Base-by-base conservation (phyloP, 2,113 vertebrate genomes). In the Zosterops borbonicus region DNA sequence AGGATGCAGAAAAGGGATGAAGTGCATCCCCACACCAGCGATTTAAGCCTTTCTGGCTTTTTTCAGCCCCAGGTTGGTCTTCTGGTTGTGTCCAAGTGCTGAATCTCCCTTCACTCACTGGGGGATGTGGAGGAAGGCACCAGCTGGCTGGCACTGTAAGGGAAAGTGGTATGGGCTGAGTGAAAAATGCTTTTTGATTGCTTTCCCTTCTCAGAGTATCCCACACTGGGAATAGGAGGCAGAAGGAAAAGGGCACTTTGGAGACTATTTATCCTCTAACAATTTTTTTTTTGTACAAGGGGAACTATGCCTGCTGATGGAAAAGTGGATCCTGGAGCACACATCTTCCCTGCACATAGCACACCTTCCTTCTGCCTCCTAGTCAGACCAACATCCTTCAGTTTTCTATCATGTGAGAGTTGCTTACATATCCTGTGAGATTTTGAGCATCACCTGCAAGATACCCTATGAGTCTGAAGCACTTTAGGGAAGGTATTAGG, bases 21-120 rank as follows among this genome's bases (percentile, higher is more conserved):
- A 56, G 5, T 20, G 2, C 33, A 59, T 18, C 31, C 25, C 50
- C 35, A 49, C 14, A 62, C 6, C 29, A 37, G 35, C 0, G 0
- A 69, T 33, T 76, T 49, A 31, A 78, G 9, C 11, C 17, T 47
- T 24, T 71, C 69, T 71, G 29, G 8, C 2, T 52, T 50, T 56
- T 71, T 80, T 68, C 21, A 76, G 22, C 7, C 11, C 9, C 18
- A 16, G 9, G 8, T 14, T 4, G 2, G 21, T 59, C 29, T 49
- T 56, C 16, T 22, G 18, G 37, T 41, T 67, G 35, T 67, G 44
- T 37, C 19, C 49, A 55, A 47, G 33, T 8, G 9, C 35, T 83
- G 68, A 44, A 39, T 14, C 28, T 25, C 31, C 23, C 33, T 50
- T 58, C 44, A 64, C 19, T 27, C 28, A 29, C 7, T 0, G 0